Base-by-base conservation (phyloP, 1,140 invertebrate species). In the Bombus consobrinus region DNA sequence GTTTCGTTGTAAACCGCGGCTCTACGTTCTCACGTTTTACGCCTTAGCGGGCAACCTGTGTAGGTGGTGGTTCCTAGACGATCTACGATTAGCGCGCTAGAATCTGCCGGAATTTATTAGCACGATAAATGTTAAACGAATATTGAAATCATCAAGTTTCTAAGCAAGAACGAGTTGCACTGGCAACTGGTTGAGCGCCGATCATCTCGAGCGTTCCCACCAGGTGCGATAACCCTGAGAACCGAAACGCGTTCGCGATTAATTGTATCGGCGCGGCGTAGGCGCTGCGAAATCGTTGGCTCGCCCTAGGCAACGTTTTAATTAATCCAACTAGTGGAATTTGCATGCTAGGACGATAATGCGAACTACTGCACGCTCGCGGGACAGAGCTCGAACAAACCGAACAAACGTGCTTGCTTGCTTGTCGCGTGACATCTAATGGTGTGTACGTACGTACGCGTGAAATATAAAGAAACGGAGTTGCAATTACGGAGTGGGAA, bases 291-390 rank as follows among this genome's bases (percentile, higher is more conserved):
- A 22, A 43, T n/a, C 25, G 72, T 22, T 28, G 37, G 39, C 13
- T 64, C 47, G 72, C 81, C 59, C 43, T 57, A 37, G 39, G 81
- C 73, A 69, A 81, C 62, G 64, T 87, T 87, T 85, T 79, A 89
- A 87, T 90, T 87, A 89, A 90, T 90, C 68, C 32, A 76, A 74
- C 86, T 87, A 87, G 85, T 87, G 88, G 74, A 88, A 88, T 90
- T 88, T 82, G 83, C 88, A 90, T 90, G 88, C 89, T 84, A 37
- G 81, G 74, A 89, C 79, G 88, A 81, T 90, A 78, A 89, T 90
- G 81, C 80, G 78, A 47, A 41, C 84, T 89, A 83, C 53, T 18
- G 47, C 62, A 78, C 62, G 69, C 74, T 53, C 76, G 59, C 73
- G 62, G 57, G 73, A 87, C 82, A 83, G 47, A 83, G 79, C 72